Percentiles rank a stretch among this genome's conserved stretches.
Evolutionary conservation across 2,888 invertebrate genomes (phyloP).

Genomic region (Entomobrya multifasciata): DNA sequence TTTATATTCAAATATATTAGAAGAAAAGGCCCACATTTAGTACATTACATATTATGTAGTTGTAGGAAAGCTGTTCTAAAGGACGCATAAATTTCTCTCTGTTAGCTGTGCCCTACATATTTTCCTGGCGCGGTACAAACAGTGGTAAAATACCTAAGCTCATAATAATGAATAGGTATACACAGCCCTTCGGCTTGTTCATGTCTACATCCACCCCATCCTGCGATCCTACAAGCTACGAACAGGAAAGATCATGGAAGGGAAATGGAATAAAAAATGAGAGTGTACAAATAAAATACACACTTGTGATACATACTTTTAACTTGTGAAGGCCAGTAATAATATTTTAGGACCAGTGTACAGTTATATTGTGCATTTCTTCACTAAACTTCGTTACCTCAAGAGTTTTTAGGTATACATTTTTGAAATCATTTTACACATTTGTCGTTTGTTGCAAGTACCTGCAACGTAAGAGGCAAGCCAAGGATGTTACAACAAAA

Average conservation of each 20-base stretch:
- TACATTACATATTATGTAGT: too few species aligned
- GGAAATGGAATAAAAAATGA: neutral
- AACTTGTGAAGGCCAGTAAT: too few species aligned
- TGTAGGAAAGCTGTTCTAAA: too few species aligned
- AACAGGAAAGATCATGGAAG: conserved; percentile 3
- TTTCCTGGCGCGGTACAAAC: too few species aligned
- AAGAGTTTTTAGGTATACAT: neutral
- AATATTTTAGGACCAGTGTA: neutral
- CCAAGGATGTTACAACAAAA: neutral
- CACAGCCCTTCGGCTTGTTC: neutral
- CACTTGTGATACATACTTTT: too few species aligned
- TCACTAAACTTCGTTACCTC: neutral
- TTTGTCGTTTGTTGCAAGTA: conserved; percentile 16
- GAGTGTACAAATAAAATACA: neutral
- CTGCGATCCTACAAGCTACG: neutral
- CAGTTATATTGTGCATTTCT: neutral
- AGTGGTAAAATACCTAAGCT: too few species aligned
- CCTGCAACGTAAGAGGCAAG: neutral
- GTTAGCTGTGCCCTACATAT: too few species aligned
- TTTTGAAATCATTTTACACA: too few species aligned
- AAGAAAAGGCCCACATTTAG: too few species aligned
- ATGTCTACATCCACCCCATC: neutral
- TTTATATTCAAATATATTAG: too few species aligned
- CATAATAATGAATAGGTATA: too few species aligned
- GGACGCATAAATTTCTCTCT: too few species aligned